These are phyloP conservation scores for Rhyacophila brunnea DNA, from an alignment of 1,140 invertebrate species.

Conservation along the genomic window DNA sequence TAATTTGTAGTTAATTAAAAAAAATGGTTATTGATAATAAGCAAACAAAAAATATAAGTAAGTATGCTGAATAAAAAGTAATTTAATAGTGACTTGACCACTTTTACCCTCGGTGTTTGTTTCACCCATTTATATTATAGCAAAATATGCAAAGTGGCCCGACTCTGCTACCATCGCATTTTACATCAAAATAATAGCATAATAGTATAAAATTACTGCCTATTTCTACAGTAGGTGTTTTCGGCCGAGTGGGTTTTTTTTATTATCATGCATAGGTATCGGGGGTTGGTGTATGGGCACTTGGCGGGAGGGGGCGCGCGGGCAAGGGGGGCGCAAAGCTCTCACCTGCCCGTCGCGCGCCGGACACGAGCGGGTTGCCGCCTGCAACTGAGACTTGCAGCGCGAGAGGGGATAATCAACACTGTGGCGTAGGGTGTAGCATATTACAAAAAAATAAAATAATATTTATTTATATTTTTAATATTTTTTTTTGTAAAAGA, in stretches of 20 bases:
- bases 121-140: too few species aligned
- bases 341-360: conserved; percentile 35
- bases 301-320: background rate
- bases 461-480: too few species aligned
- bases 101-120: too few species aligned
- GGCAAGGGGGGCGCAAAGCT: conserved; percentile 3
- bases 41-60: too few species aligned
- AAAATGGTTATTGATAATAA: too few species aligned
- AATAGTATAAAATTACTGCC: conserved; percentile 26
- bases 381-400: conserved; percentile 5
- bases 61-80: too few species aligned
- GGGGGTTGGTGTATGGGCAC: background rate
- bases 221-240: conserved; percentile 23
- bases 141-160: conserved; percentile 10
- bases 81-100: too few species aligned
- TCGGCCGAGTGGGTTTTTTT: background rate
- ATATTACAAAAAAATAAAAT: too few species aligned
- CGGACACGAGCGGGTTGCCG: conserved; percentile 29
- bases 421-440: background rate
- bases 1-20: too few species aligned
- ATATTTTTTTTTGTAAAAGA: too few species aligned
- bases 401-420: conserved; percentile 7
- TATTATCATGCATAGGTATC: too few species aligned
- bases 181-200: conserved; percentile 23
- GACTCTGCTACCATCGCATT: conserved; percentile 4